A percentile compares a stretch with the other conserved stretches of the same genome.
These are phyloP conservation scores for Danio kyathit DNA, from an alignment of 2,797 vertebrate species.

Conservation along the genomic window DNA sequence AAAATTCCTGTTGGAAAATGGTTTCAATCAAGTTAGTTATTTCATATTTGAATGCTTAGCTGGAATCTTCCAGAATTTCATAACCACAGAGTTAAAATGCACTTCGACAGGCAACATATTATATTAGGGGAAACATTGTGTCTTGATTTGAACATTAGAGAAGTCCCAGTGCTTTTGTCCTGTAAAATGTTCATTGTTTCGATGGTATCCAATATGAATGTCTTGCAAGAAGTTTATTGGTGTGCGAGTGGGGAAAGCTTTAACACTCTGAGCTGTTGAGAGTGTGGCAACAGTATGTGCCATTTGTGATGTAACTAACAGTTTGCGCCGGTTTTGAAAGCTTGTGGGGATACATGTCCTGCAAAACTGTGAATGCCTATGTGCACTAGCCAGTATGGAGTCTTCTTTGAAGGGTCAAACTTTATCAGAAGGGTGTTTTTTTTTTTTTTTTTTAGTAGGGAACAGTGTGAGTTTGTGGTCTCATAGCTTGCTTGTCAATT, in stretches of 20 bases:
- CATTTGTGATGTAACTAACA: conserved; percentile 25
- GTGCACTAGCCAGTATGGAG: conserved; percentile 57
- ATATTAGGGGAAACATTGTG: neutral
- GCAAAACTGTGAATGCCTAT: conserved; percentile 68
- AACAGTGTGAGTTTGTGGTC: neutral
- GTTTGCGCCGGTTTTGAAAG: conserved; percentile 43
- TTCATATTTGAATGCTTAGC: neutral
- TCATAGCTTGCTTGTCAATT: neutral
- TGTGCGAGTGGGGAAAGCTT: neutral
- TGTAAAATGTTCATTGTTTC: neutral
- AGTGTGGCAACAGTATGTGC: neutral
- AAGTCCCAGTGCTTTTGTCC: neutral
- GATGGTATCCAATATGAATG: conserved; percentile 7
- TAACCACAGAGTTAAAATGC: neutral
- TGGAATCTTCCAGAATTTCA: neutral
- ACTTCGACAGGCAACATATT: neutral
- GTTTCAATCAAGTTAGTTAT: neutral
- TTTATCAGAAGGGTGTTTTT: no score
- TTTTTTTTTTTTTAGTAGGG: neutral
- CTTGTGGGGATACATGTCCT: conserved; percentile 37
- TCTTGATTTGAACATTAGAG: neutral
- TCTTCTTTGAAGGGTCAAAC: conserved; percentile 24
- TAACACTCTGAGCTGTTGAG: conserved; percentile 2
- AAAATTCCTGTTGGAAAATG: conserved; percentile 2
- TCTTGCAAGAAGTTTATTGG: neutral